A percentile compares a stretch with the other conserved stretches of the same genome.
Conservation (phyloP, 2,888 invertebrate species). For the Thalpophila matura region DNA sequence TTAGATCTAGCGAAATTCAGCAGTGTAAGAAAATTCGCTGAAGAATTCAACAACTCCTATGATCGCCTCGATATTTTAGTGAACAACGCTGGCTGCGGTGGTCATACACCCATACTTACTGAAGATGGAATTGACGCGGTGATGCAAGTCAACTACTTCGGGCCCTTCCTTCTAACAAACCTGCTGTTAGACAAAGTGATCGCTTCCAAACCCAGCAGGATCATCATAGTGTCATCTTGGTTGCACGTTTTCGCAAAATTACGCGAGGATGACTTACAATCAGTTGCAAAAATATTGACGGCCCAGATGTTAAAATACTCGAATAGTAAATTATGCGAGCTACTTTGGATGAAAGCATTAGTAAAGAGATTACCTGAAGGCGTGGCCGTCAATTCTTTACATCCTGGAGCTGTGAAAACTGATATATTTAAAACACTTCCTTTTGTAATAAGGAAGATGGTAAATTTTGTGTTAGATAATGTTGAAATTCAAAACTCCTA, state of each 20-base stretch:
- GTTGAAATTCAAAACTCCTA: conserved; percentile 92
- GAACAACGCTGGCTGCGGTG: conserved; percentile 91
- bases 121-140: conserved; percentile 92
- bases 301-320: conserved; percentile 83
- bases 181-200: conserved; percentile 89
- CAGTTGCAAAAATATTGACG: conserved; percentile 49
- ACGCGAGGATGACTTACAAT: conserved; percentile 71
- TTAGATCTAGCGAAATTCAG: conserved; percentile 88
- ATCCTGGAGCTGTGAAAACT: conserved; percentile 95
- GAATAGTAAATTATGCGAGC: conserved; percentile 82
- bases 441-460: conserved; percentile 77
- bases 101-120: conserved; percentile 77
- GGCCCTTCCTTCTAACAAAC: conserved; percentile 93
- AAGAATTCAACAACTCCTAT: conserved; percentile 88
- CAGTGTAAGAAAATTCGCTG: conserved; percentile 91
- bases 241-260: conserved; percentile 86
- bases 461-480: conserved; percentile 90
- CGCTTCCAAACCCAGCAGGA: conserved; percentile 81
- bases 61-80: conserved; percentile 91
- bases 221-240: conserved; percentile 84
- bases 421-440: conserved; percentile 93
- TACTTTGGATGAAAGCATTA: conserved; percentile 84
- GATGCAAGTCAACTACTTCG: conserved; percentile 93
- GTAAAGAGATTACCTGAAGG: conserved; percentile 82
- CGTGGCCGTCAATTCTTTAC: conserved; percentile 94